These are phyloP conservation scores for Sinocyclocheilus anshuiensis DNA, from an alignment of 2,113 vertebrate genomes.

Conservation along the genomic window DNA sequence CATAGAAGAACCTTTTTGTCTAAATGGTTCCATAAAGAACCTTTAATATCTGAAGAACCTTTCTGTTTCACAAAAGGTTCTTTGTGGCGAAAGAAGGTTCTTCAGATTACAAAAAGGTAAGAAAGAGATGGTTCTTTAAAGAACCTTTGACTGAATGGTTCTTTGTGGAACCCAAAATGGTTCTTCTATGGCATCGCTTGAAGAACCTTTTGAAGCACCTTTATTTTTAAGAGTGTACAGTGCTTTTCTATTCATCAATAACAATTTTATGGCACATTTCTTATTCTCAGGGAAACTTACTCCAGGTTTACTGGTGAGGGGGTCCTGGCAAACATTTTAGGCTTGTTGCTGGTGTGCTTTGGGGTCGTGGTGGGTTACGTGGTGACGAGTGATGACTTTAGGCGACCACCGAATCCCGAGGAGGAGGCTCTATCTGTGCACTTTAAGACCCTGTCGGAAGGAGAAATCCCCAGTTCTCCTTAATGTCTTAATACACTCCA, in stretches of 20 bases:
- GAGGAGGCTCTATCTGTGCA: constrained; percentile 90
- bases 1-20: no score
- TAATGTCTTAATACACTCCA: constrained; percentile 51
- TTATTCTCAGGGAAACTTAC: constrained; percentile 65
- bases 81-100: no score
- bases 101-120: no score
- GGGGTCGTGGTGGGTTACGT: constrained; percentile 79
- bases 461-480: constrained; percentile 67
- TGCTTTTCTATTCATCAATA: not conserved
- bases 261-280: not conserved
- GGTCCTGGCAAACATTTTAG: constrained; percentile 83
- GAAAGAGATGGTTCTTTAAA: no score
- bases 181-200: no score
- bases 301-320: constrained; percentile 72
- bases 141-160: no score
- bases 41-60: no score
- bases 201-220: no score
- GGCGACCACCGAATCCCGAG: constrained; percentile 81
- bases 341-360: constrained; percentile 83
- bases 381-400: constrained; percentile 76
- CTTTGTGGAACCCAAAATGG: no score
- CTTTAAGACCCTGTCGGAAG: constrained; percentile 86
- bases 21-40: no score
- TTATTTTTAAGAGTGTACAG: no score
- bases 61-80: no score